Base-by-base conservation (phyloP, 1,140 invertebrate species). In the Ephestia elutella region DNA sequence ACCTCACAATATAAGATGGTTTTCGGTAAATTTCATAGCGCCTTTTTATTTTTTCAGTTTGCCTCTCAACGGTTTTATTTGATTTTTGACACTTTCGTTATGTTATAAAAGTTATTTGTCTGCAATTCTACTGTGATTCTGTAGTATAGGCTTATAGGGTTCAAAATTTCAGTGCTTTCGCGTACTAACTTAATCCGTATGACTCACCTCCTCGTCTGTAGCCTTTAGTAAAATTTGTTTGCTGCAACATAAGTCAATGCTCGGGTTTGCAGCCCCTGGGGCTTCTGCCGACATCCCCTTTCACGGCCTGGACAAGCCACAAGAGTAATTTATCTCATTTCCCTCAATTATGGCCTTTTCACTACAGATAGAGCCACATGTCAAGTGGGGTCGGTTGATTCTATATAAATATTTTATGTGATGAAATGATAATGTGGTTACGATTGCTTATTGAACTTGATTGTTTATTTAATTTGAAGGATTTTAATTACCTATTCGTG, bases 261-360 rank as follows among this genome's bases (percentile, higher is more conserved):
- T 60, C 32, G 57, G 59, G 56, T 57, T 50, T 57, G 60, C 25
- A 62, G 49, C 17, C 28, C 21, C 51, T 50, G 58, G 38, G 38
- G 38, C 10, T 44, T n/a, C n/a, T 44, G 5, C 50, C 49, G 9
- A 10, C 60, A 62, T 69, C 68, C 68, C 72, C 70, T 69, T 65
- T 60, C 51, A 13, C 30, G 21, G 54, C 62, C 54, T 66, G 71
- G 69, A 76, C 70, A 74, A 73, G 71, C 68, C 67, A 62, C 63
- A 74, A 75, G 60, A 70, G 77, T 80, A 75, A 84, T 84, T 84
- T 81, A 77, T 82, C 77, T 84, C 71, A 83, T 84, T 81, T 83
- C 74, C 77, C 71, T 75, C 78, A 76, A 80, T 78, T 76, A 78
- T 68, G 64, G 62, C 60, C 75, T 80, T 79, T 81, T 81, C 78